These are phyloP conservation scores for Apodemia mormo DNA, from an alignment of 2,888 invertebrate species.

Conservation along the genomic window DNA sequence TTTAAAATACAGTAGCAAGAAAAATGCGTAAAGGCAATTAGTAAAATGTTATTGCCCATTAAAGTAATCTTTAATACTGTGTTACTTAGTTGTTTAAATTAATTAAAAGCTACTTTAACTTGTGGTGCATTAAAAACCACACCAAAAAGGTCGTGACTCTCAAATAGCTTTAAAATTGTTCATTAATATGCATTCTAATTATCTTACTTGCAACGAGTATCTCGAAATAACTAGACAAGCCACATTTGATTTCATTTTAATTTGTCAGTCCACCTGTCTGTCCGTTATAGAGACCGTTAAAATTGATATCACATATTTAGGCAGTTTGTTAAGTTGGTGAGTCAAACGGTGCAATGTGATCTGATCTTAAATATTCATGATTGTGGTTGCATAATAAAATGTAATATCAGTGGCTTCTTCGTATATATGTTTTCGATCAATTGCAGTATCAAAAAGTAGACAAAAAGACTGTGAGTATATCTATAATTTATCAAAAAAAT, in stretches of 20 bases:
- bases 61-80: neutral
- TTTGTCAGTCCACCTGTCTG: constrained; percentile 39
- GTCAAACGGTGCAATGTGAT: constrained; percentile 31
- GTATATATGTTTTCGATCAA: neutral
- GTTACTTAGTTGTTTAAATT: constrained; percentile 3
- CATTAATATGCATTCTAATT: constrained; percentile 15
- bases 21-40: neutral
- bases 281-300: constrained; percentile 43
- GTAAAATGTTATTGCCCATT: neutral
- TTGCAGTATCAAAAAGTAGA: neutral
- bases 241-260: constrained; percentile 40
- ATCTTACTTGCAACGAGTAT: neutral
- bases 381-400: neutral
- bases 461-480: neutral
- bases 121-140: neutral
- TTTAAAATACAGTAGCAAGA: neutral
- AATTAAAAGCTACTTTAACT: constrained; percentile 7
- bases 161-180: constrained; percentile 7
- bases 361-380: constrained; percentile 23
- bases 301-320: constrained; percentile 47
- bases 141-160: neutral
- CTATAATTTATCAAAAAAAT: too few relatives aligned
- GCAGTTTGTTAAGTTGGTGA: constrained; percentile 42
- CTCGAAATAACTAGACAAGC: constrained; percentile 32
- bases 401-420: neutral